Base-by-base conservation (phyloP, 1,140 invertebrate species). In the Heliothis subflexa region DNA sequence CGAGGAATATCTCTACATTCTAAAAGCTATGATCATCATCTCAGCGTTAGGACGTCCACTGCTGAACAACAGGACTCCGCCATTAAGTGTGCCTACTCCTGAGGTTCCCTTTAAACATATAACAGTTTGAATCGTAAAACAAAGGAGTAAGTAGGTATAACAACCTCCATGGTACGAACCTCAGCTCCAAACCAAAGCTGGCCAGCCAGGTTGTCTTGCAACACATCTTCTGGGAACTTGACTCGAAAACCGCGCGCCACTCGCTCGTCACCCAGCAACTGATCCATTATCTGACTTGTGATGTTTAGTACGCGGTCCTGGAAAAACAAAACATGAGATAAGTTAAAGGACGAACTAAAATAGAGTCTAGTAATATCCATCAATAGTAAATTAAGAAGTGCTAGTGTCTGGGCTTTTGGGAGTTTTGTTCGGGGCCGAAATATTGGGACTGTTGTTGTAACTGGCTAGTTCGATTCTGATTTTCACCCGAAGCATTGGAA, bases 101-200 rank as follows among this genome's bases (percentile, higher is more conserved):
- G n/a, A n/a, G n/a, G n/a, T n/a, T n/a, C n/a, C n/a, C n/a, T n/a
- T n/a, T n/a, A n/a, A n/a, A n/a, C n/a, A n/a, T n/a, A n/a, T n/a
- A n/a, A n/a, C n/a, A n/a, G n/a, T n/a, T n/a, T n/a, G n/a, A n/a
- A n/a, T n/a, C 52, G 55, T 57, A 11, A 5, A 57, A 21, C 3
- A 13, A 13, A 12, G 10, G 18, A 57, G 1, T 11, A 28, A 16
- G n/a, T 5, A 2, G 0, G 57, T 28, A 4, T n/a, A 11, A 64
- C 28, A 64, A 33, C 7, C 33, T 64, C 21, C 1, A 11, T 45
- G 61, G n/a, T 64, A 47, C 61, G 3, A 16, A 98, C 97, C 96
- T 99, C 99, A 50, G 99, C 99, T n/a, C 99, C 99, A 95, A 99
- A 99, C 99, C 99, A 99, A 14, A 99, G 95, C 94, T 99, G 99